Evolutionary conservation across 2,888 invertebrate species (phyloP), one percentile per base, ranked within the genome.

Genomic region (Pyrgus malvae): DNA sequence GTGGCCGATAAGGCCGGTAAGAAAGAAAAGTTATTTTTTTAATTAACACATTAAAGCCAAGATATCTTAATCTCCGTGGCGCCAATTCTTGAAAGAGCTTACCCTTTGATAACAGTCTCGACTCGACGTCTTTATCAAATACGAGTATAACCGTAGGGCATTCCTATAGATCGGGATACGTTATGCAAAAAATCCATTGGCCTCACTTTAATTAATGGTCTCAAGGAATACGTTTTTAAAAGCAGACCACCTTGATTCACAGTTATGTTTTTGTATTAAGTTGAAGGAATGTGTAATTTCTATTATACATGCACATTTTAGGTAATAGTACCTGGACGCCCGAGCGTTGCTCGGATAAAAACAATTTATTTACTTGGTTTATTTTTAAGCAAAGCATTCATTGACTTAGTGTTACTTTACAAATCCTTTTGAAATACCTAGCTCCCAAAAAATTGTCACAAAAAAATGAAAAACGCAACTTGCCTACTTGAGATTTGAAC

Each of bases 1-100:
- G 84, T 85, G 87, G 78, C 72, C 66, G 88, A 88, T 89, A 87
- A 84, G 67, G 67, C 64, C 65, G 67, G 69, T 76, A 70, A 76
- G 76, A 73, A 72, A 72, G 64, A 75, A 76, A 78, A 77, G 76
- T 80, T 73, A 70, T 77, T 85, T 87, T 86, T 87, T 86, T 80
- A 89, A 89, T 89, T 88, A 88, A 89, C 87, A 89, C 89, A 81
- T 84, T 87, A 82, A 78, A 75, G 70, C 73, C 69, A 64, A 74
- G 85, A 77, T 87, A 86, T 83, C 83, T 88, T 88, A 89, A 89
- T 89, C 89, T 87, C 74, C 68, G 64, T 78, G 89, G 89, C 89
- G 89, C 89, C 89, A 85, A 82, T 82, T 80, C 80, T 79, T 78
- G 81, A 83, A 81, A 80, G 84, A 76, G 73, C 76, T 78, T 72